Base-by-base conservation (phyloP, 2,888 invertebrate genomes). In the Drosophila borealis region DNA sequence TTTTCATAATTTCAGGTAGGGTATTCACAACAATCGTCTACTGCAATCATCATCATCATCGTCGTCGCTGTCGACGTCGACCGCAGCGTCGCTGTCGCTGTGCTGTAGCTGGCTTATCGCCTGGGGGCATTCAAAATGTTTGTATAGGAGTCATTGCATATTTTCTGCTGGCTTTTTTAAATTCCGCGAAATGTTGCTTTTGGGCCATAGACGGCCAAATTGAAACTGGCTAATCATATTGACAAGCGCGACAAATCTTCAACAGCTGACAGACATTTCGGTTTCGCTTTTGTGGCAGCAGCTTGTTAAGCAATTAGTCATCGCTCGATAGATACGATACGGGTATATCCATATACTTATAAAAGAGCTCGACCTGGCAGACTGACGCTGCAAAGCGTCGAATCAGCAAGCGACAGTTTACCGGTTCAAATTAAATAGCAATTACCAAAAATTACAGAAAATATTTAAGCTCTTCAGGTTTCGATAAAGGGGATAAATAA, bases 211-310 rank as follows among this genome's bases (percentile, higher is more conserved):
- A 69, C 64, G 42, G 60, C 25, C 29, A 55, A 64, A 54, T 57
- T 48, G 41, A 61, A 69, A 51, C 66, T 41, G 70, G 60, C 78
- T 63, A 67, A 73, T 80, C 74, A 80, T 60, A 80, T 72, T 82
- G 83, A 80, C 86, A 77, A 63, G 70, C 75, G 75, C 51, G 64
- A 78, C 78, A 78, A 81, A 86, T 86, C 68, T 67, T 46, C 62
- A 17, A 49, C 72, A 62, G 48, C 50, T 64, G 68, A 61, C 70
- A 64, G 74, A 62, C 64, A 69, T 61, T 69, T 72, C 48, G 49
- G 44, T 49, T 49, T 77, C 54, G 53, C 39, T 56, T 48, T 74
- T 68, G 29, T 56, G 66, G 41, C 56, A 51, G 56, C 50, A 49
- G 64, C 68, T 83, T 74, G 71, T 78, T 80, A 45, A 33, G 37